Evolutionary conservation across 1,140 invertebrate species (phyloP).

Genomic region (Zaprionus gabonicus): DNA sequence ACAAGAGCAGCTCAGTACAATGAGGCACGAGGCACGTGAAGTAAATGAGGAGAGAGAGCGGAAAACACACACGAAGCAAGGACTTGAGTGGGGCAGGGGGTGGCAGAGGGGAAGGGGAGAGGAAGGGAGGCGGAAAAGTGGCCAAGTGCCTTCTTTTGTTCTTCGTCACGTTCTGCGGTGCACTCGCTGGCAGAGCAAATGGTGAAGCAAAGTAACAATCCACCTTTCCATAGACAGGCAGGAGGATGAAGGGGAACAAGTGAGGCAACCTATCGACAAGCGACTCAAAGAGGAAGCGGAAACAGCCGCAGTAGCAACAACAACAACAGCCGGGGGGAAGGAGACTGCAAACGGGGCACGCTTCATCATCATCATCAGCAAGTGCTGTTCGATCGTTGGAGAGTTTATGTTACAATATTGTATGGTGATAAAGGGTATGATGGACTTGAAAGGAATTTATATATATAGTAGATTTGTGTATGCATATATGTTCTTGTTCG

Average conservation of each 20-base stretch:
- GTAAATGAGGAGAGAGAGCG: slow-evolving; percentile 28
- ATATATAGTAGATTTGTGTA: not conserved
- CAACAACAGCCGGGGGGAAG: slow-evolving; percentile 24
- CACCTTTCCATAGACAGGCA: slow-evolving; percentile 28
- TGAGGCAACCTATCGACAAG: slow-evolving; percentile 18
- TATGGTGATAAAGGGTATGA: not conserved
- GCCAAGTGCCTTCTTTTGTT: slow-evolving; percentile 84
- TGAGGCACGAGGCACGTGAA: not conserved
- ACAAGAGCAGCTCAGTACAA: slow-evolving; percentile 58
- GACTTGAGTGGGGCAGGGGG: slow-evolving; percentile 9
- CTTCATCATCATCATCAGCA: slow-evolving; percentile 6
- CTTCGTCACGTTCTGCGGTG: slow-evolving; percentile 83
- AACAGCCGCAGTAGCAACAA: slow-evolving; percentile 60
- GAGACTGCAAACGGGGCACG: not conserved
- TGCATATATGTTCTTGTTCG: not conserved
- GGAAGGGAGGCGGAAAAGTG: slow-evolving; percentile 21
- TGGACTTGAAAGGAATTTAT: not conserved
- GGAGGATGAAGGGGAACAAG: not conserved
- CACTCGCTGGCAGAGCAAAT: slow-evolving; percentile 41
- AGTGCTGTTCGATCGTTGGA: slow-evolving; percentile 66
- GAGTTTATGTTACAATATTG: not conserved
- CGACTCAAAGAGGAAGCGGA: slow-evolving; percentile 68
- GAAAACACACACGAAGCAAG: slow-evolving; percentile 31
- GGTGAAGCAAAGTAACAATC: slow-evolving; percentile 43
- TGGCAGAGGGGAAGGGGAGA: not conserved